Base-by-base conservation (phyloP, 2,113 vertebrate genomes). In the Eolophus roseicapilla region DNA sequence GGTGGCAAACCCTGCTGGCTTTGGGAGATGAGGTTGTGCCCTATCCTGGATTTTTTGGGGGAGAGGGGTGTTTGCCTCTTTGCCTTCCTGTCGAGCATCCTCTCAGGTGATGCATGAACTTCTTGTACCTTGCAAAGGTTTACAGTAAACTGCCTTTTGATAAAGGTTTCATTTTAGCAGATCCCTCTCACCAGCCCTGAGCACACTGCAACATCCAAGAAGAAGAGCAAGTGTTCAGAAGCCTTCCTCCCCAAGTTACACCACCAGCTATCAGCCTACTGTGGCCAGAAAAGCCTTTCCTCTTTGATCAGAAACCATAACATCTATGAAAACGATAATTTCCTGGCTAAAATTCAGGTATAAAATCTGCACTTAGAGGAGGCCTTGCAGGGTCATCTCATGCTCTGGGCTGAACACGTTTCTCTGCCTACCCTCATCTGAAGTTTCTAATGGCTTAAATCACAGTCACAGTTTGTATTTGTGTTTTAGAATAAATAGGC, bases 401-500 rank as follows among this genome's bases (percentile, higher is more conserved):
- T 80, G 11, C 67, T 90, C 57, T 29, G 57, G 24, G 39, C 13
- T 63, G 73, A 84, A 84, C 69, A 79, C 3, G 0, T 69, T 90
- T 80, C 41, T 68, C 64, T 88, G 74, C 67, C 50, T 23, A 85
- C 77, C 79, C 55, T 60, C 76, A 10, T 76, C 20, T 87, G 50
- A 60, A 82, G 46, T n/a, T 49, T 82, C 84, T 78, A 92, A 79
- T 84, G 57, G 53, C 71, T 96, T 90, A 73, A 93, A 77, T 53
- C 55, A 65, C 87, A 83, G 73, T 73, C 82, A 75, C 44, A 35
- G 60, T 95, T 91, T 95, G 82, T 52, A 39, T 80, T 52, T 68
- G 35, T 85, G 71, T 65, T 95, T 91, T 86, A 93, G 93, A 84
- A 94, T 94, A 96, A 96, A 95, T 82, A 86, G 88, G 89, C 93